Conservation (phyloP, 2,797 vertebrate species). For the Thaleichthys pacificus region DNA sequence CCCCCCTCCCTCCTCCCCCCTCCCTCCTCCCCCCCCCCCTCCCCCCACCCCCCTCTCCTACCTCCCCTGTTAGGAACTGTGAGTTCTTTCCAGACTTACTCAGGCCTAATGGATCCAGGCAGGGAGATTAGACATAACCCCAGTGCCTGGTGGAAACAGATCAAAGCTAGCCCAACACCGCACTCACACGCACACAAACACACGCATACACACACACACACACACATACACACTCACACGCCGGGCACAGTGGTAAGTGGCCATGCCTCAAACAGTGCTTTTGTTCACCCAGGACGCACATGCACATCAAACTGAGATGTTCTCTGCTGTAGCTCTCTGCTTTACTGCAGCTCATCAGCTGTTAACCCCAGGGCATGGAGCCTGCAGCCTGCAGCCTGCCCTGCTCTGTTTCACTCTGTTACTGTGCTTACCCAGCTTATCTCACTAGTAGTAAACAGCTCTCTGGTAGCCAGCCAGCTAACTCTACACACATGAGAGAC, state of each 20-base stretch:
- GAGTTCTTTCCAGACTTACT: slow-evolving; percentile 34
- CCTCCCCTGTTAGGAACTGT: slow-evolving; percentile 11
- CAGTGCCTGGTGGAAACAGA: slow-evolving; percentile 33
- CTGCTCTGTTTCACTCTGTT: too few species aligned
- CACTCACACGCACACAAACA: slow-evolving; percentile 10
- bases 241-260: neutral
- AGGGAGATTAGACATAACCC: slow-evolving; percentile 38
- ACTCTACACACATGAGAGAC: too few species aligned
- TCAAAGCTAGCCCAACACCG: slow-evolving; percentile 43
- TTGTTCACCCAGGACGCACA: neutral
- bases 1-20: neutral
- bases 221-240: neutral
- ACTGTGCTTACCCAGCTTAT: too few species aligned
- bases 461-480: too few species aligned
- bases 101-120: slow-evolving; percentile 26
- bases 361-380: slow-evolving; percentile 35
- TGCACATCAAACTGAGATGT: neutral
- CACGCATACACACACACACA: neutral
- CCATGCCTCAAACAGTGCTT: too few species aligned
- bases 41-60: neutral
- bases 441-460: too few species aligned
- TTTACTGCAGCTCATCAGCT: slow-evolving; percentile 36
- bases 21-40: neutral
- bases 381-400: slow-evolving; percentile 4
- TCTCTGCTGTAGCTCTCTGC: slow-evolving; percentile 30